A percentile compares a stretch with the other conserved stretches of the same genome.
These are phyloP conservation scores for Borostomias antarcticus DNA, from an alignment of 2,797 vertebrate species.

Conservation along the genomic window DNA sequence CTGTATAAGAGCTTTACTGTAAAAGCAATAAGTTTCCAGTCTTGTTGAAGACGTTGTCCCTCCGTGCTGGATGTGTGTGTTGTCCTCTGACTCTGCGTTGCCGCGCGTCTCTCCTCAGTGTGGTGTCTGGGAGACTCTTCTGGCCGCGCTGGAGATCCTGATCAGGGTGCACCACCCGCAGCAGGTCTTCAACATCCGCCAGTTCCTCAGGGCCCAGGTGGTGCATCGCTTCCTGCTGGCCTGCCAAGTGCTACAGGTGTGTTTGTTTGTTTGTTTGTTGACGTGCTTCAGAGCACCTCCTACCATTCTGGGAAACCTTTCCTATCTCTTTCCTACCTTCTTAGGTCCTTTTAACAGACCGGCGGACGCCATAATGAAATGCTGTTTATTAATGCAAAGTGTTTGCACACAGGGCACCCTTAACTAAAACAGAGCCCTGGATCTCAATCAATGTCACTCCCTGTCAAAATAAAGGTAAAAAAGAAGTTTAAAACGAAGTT, in stretches of 20 bases:
- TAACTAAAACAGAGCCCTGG: too few species aligned
- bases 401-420: too few species aligned
- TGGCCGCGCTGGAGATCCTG: constrained; percentile 90
- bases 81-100: background rate
- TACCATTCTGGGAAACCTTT: background rate
- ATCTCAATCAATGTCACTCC: too few species aligned
- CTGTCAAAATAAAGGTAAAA: background rate
- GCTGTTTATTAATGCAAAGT: too few species aligned
- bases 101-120: constrained; percentile 66
- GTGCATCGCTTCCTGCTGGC: constrained; percentile 93
- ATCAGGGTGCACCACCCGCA: constrained; percentile 92
- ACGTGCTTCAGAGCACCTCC: background rate
- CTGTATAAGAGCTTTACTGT: too few species aligned
- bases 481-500: background rate
- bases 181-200: constrained; percentile 92
- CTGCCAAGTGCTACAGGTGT: constrained; percentile 96
- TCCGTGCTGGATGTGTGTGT: background rate
- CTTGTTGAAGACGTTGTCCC: too few species aligned
- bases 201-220: constrained; percentile 89
- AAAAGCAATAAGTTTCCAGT: too few species aligned
- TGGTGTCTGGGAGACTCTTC: constrained; percentile 93
- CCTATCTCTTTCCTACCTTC: too few species aligned
- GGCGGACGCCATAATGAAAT: too few species aligned
- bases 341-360: too few species aligned
- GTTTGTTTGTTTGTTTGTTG: too few species aligned